A percentile compares a stretch with the other conserved stretches of the same genome.
phyloP scores from a whole-genome alignment of 2,888 invertebrate genomes.

The Cryptus viduatorius region DNA sequence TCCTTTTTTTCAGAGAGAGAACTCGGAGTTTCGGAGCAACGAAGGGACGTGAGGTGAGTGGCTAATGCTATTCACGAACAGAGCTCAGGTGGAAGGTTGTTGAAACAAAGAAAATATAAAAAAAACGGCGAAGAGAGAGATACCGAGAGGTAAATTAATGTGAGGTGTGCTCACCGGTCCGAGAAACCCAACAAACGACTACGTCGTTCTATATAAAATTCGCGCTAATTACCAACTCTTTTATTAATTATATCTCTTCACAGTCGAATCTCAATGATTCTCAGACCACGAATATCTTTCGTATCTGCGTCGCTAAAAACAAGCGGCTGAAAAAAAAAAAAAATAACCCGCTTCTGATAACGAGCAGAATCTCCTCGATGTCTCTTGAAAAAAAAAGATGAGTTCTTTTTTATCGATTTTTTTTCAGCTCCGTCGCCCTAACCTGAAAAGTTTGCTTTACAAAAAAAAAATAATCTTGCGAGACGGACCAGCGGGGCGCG shows the following conservation, averaged over 20 bases:
- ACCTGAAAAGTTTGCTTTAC: slow-evolving; percentile 27
- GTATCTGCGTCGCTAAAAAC: slow-evolving; percentile 47
- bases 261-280: slow-evolving; percentile 55
- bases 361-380: too few relatives aligned
- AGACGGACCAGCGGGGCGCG: slow-evolving; percentile 38
- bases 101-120: slow-evolving; percentile 2
- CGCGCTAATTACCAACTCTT: slow-evolving; percentile 33
- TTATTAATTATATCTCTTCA: slow-evolving; percentile 60
- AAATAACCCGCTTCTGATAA: background rate
- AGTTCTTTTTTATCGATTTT: slow-evolving; percentile 28
- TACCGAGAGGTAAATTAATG: slow-evolving; percentile 40
- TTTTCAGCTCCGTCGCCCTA: background rate
- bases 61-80: slow-evolving; percentile 39
- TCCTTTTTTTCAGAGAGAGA: background rate
- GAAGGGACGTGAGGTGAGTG: slow-evolving; percentile 37
- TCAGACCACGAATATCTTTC: slow-evolving; percentile 46
- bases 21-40: slow-evolving; percentile 20
- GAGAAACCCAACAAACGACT: background rate
- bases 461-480: slow-evolving; percentile 35
- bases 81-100: slow-evolving; percentile 17
- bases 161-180: slow-evolving; percentile 17
- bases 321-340: background rate
- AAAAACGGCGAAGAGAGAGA: slow-evolving; percentile 5
- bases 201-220: slow-evolving; percentile 18
- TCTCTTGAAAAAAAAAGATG: background rate